Conservation (phyloP, 2,797 vertebrate species). For the Nannoperca obscura region DNA sequence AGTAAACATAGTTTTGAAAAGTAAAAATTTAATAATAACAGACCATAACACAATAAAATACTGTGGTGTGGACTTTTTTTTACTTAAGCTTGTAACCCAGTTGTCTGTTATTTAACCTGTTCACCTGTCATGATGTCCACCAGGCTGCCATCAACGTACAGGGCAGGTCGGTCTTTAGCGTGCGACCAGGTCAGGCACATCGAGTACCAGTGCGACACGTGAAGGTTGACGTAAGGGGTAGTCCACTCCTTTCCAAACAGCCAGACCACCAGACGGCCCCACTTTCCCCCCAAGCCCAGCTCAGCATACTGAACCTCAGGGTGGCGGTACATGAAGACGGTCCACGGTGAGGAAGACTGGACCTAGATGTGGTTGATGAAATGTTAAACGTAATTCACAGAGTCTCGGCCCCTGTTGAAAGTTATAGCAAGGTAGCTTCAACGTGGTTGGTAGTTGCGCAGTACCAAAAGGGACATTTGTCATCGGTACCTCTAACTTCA, state of each 20-base stretch:
- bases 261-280: slow-evolving; percentile 63
- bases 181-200: slow-evolving; percentile 84
- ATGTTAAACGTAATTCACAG: background rate
- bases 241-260: slow-evolving; percentile 78
- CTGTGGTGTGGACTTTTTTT: background rate
- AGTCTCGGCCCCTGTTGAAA: background rate
- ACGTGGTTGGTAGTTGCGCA: background rate
- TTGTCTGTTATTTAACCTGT: background rate
- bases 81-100: background rate
- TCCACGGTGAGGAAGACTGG: slow-evolving; percentile 51
- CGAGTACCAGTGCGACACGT: slow-evolving; percentile 70
- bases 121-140: slow-evolving; percentile 28
- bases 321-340: slow-evolving; percentile 81
- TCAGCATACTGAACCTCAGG: slow-evolving; percentile 52
- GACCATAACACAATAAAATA: background rate
- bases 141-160: slow-evolving; percentile 73
- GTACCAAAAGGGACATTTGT: background rate
- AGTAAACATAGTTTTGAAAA: background rate
- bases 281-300: slow-evolving; percentile 73
- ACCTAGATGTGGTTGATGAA: slow-evolving; percentile 35
- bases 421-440: background rate
- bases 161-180: slow-evolving; percentile 14
- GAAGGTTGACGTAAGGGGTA: background rate
- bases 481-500: slow-evolving; percentile 65
- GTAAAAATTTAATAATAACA: background rate